Base-by-base conservation (phyloP, 2,113 vertebrate genomes). In the Manacus vitellinus region DNA sequence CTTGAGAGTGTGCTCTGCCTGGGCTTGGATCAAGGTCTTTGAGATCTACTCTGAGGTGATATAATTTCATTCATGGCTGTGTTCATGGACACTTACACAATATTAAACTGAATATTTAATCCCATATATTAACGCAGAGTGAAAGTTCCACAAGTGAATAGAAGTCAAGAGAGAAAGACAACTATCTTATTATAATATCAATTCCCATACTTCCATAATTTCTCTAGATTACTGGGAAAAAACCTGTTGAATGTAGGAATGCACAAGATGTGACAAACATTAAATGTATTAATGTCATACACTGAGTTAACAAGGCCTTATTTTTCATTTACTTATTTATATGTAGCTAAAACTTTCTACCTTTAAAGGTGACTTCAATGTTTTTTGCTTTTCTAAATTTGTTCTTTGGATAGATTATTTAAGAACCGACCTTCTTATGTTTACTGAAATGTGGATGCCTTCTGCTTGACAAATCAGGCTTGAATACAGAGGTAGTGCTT, bases 1-100 rank as follows among this genome's bases (percentile, higher is more conserved):
- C 20, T 58, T 51, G 62, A 82, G n/a, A 82, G 21, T 31, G 17
- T 58, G 8, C 15, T 71, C 66, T 86, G 35, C 46, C 13, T 52
- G 24, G 25, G 16, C 3, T 44, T 76, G 71, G 62, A 46, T 61
- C 11, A n/a, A 55, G 43, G n/a, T 33, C 77, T 85, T 62, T 76
- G 55, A 51, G 43, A 30, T 33, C 31, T 30, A 3, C 14, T 70
- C 46, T 5, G 30, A 15, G 12, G 14, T 25, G 31, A 23, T 3
- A 79, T 15, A 0, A 0, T 76, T 88, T 74, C 4, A 19, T 56
- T 71, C 35, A 14, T 0, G 1, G 8, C 4, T 44, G 7, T 46
- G 28, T 76, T 92, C n/a, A 31, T 37, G 18, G 23, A 27, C 28
- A 6, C 5, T 78, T 47, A 22, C 0, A 18, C 12, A 47, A 5